These are phyloP conservation scores for Sympetrum striolatum DNA, from an alignment of 2,888 invertebrate genomes.

Conservation along the genomic window DNA sequence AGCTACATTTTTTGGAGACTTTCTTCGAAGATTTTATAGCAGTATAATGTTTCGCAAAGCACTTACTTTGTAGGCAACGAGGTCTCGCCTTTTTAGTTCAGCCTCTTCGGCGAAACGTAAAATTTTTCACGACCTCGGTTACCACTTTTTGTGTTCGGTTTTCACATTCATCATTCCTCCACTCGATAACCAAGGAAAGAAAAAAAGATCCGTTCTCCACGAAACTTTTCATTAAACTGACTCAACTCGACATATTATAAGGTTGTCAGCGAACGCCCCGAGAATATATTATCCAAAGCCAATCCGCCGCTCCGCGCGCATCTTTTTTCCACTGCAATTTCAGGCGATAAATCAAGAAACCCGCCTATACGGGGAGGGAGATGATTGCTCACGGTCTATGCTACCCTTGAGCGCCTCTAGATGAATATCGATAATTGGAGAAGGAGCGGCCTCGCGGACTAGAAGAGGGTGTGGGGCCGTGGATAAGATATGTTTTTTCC, in stretches of 20 bases:
- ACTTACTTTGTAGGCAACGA: too few species aligned
- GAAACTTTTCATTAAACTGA: too few species aligned
- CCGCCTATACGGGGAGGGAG: neutral
- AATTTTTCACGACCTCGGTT: neutral
- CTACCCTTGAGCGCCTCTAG: constrained; percentile 35
- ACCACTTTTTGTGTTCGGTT: too few species aligned
- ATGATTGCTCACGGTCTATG: constrained; percentile 25
- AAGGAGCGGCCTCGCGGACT: constrained; percentile 1
- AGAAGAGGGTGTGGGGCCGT: neutral
- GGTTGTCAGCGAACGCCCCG: neutral
- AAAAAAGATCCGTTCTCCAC: too few species aligned
- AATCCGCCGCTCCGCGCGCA: constrained; percentile 7
- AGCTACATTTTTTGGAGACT: too few species aligned
- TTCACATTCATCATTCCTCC: too few species aligned
- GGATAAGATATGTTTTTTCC: neutral
- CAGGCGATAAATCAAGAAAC: constrained; percentile 25
- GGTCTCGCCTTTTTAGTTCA: too few species aligned
- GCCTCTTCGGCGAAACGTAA: too few species aligned
- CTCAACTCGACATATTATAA: too few species aligned
- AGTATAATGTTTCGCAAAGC: too few species aligned
- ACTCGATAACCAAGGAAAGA: too few species aligned
- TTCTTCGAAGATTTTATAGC: too few species aligned
- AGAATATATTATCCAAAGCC: neutral
- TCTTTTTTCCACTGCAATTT: constrained; percentile 35
- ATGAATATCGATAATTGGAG: constrained; percentile 37